Evolutionary conservation across 1,140 invertebrate species (phyloP), one percentile per base, ranked within the genome.

Genomic region (Euschistus heros): DNA sequence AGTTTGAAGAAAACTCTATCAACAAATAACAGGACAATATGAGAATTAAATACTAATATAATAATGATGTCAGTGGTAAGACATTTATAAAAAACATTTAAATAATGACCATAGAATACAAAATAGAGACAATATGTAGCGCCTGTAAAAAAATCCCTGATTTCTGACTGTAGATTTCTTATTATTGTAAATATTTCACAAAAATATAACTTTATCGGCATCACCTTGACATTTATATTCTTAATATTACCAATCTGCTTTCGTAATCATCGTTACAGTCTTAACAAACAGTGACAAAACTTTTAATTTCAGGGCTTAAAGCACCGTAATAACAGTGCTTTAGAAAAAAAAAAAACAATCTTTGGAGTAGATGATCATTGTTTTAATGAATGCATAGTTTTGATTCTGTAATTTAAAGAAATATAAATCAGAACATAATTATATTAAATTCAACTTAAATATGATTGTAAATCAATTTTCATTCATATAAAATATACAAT

Each of bases 1-100:
- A 61, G 26, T 18, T 61, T 37, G 42, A 61, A 42, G 59, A 61
- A 57, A 61, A 61, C 59, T 61, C 59, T 61, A 61, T 42, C 33
- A 61, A 61, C 59, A 61, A 61, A 61, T 61, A 61, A 61, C 59
- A 61, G 59, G 59, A 61, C 59, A 61, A 42, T 42, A 42, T 42
- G 42, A 42, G 59, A 42, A 61, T 42, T 61, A 44, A 61, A 59
- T 24, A 37, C 59, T 61, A 44, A 42, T 44, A 42, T 20, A 42
- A 44, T 61, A 33, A 61, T 61, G 27, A 33, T 15, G 33, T 61
- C 37, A 42, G 59, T 61, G 26, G 42, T 42, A 61, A 61, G 54
- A 57, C 20, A 57, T 57, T 61, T 33, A 61, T 27, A 27, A 59
- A 54, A 54, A 24, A 42, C 30, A 44, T 30, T 61, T 30, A 42